phyloP scores from a whole-genome alignment of 1,140 invertebrate genomes.

The Dendroctonus ponderosae region DNA sequence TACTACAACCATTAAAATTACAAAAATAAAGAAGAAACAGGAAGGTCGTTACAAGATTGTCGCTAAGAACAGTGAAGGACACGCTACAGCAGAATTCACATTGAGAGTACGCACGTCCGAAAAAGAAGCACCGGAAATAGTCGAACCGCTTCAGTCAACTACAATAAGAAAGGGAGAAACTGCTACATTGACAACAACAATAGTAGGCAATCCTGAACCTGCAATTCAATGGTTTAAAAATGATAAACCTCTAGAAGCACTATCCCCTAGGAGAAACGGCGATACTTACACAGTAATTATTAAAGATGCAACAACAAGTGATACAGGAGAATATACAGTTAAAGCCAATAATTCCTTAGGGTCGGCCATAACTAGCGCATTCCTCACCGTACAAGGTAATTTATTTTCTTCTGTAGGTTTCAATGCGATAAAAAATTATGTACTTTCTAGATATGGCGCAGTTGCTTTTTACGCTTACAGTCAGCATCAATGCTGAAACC shows the following conservation, averaged over 20 bases:
- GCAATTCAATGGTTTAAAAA: slow-evolving; percentile 79
- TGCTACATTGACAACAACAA: slow-evolving; percentile 70
- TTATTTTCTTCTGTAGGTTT: slow-evolving; percentile 6
- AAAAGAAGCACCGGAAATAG: slow-evolving; percentile 74
- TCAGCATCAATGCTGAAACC: background rate
- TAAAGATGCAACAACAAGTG: slow-evolving; percentile 63
- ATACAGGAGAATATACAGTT: slow-evolving; percentile 77
- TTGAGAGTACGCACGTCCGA: slow-evolving; percentile 78
- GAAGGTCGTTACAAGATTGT: slow-evolving; percentile 86
- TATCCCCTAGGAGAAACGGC: slow-evolving; percentile 62
- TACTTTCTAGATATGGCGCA: slow-evolving; percentile 5
- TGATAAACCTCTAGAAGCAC: slow-evolving; percentile 63
- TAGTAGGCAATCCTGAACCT: slow-evolving; percentile 78
- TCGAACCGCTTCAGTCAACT: slow-evolving; percentile 73
- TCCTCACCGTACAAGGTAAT: slow-evolving; percentile 78
- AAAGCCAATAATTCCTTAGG: slow-evolving; percentile 78
- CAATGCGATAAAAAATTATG: slow-evolving; percentile 1
- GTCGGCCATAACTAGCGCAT: slow-evolving; percentile 69
- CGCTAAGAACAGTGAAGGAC: slow-evolving; percentile 87
- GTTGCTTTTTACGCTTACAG: slow-evolving; percentile 2
- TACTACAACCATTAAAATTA: slow-evolving; percentile 76
- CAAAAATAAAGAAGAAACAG: slow-evolving; percentile 72
- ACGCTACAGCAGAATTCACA: slow-evolving; percentile 76
- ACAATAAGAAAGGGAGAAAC: slow-evolving; percentile 76
- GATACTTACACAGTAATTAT: slow-evolving; percentile 68